Percentiles rank a stretch among this genome's conserved stretches.
phyloP scores from a whole-genome alignment of 2,888 invertebrate species.

The Protodeltote pygarga region DNA sequence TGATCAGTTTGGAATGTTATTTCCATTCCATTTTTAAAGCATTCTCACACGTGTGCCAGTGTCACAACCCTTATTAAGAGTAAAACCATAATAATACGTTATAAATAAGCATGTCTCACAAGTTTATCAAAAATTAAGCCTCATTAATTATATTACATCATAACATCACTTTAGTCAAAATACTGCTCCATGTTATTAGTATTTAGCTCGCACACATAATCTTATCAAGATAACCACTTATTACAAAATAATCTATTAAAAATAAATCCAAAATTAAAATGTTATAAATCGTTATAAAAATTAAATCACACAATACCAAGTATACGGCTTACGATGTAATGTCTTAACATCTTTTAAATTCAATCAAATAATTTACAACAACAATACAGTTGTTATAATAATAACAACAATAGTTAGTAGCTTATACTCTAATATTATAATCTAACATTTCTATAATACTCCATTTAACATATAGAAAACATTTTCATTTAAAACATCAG shows the following conservation, averaged over 20 bases:
- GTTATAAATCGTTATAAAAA: slow-evolving; percentile 70
- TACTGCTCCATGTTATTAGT: slow-evolving; percentile 69
- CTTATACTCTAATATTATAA: slow-evolving; percentile 67
- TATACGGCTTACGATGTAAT: slow-evolving; percentile 65
- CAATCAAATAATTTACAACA: slow-evolving; percentile 83
- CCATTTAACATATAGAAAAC: slow-evolving; percentile 72
- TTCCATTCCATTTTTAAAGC: no score
- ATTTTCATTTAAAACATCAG: slow-evolving; percentile 80
- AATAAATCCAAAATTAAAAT: slow-evolving; percentile 64
- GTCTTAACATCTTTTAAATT: slow-evolving; percentile 77
- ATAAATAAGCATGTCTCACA: no score
- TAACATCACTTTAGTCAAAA: slow-evolving; percentile 74
- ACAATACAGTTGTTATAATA: slow-evolving; percentile 75
- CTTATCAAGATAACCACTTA: slow-evolving; percentile 61
- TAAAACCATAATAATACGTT: no score
- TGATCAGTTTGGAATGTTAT: no score
- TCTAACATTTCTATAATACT: slow-evolving; percentile 76
- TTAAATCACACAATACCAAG: slow-evolving; percentile 75
- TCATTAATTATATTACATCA: slow-evolving; percentile 75
- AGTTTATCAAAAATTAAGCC: slow-evolving; percentile 74
- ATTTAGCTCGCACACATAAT: slow-evolving; percentile 64
- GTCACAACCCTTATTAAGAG: no score
- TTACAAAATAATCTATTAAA: slow-evolving; percentile 60
- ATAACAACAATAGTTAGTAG: slow-evolving; percentile 78
- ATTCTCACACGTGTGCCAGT: no score